A percentile compares a stretch with the other conserved stretches of the same genome.
phyloP scores from a whole-genome alignment of 1,140 invertebrate species.

The Brachionus koreanus region DNA sequence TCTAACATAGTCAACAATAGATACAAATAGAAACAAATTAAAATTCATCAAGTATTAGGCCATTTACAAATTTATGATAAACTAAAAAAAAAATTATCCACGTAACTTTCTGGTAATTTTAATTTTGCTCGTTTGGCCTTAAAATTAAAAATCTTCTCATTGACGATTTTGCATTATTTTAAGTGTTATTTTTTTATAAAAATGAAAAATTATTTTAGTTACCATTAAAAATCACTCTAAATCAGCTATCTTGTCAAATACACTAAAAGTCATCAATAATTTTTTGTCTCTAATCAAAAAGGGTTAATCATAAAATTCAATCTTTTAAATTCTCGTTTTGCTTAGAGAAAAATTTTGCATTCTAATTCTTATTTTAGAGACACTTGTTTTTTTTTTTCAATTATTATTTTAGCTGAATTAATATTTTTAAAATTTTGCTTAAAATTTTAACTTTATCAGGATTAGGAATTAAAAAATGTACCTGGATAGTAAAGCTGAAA shows the following conservation, averaged over 20 bases:
- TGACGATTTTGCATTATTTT: no score
- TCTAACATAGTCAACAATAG: neutral
- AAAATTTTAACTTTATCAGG: neutral
- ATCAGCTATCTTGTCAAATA: neutral
- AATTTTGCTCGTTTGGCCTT: neutral
- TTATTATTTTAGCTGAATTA: no score
- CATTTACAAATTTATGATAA: neutral
- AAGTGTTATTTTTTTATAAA: neutral
- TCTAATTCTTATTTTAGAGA: no score
- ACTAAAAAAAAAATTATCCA: neutral
- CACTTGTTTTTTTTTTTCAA: no score
- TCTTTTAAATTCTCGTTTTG: neutral
- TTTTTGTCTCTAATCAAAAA: neutral
- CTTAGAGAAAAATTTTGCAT: neutral
- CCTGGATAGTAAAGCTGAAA: neutral
- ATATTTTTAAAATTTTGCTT: neutral
- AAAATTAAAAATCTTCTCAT: no score
- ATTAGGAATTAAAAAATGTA: neutral
- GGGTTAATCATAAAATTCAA: neutral
- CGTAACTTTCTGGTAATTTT: neutral
- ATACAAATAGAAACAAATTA: neutral
- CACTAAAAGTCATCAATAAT: neutral
- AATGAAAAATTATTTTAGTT: neutral
- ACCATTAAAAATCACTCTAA: neutral
- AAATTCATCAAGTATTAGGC: neutral